Percentiles rank a stretch among this genome's conserved stretches.
Evolutionary conservation across 2,797 vertebrate genomes (phyloP).

Genomic region (Phrynocephalus vlangalii): DNA sequence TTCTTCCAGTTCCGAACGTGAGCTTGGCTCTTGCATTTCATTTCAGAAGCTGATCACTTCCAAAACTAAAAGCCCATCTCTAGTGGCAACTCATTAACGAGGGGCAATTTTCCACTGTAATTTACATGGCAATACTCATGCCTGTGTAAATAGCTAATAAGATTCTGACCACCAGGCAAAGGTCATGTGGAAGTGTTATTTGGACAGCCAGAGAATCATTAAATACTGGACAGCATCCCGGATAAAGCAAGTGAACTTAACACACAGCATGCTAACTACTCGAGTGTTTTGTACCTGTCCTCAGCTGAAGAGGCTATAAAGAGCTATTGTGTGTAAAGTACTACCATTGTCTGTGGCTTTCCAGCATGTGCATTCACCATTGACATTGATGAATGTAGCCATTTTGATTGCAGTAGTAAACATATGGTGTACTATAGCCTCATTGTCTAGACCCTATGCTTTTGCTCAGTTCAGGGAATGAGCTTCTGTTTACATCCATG

Average conservation of each 20-base stretch:
- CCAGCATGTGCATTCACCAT: background rate
- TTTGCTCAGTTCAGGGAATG: background rate
- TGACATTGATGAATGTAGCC: background rate
- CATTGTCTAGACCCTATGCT: background rate
- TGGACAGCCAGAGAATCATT: background rate
- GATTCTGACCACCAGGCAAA: background rate
- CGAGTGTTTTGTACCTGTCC: background rate
- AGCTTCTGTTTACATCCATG: background rate
- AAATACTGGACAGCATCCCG: background rate
- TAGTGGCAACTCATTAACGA: no score
- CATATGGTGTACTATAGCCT: background rate
- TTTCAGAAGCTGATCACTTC: no score
- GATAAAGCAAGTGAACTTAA: background rate
- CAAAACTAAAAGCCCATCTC: no score
- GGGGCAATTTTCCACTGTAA: no score
- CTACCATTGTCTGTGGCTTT: background rate
- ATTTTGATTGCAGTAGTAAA: background rate
- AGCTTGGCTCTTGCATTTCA: no score
- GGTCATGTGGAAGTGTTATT: background rate
- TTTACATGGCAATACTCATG: no score
- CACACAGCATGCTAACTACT: background rate
- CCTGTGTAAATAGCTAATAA: no score
- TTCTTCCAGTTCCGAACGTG: no score
- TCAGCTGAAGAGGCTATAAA: background rate
- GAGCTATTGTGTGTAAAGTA: background rate